Evolutionary conservation across 1,140 invertebrate species (phyloP), one percentile per base, ranked within the genome.

Genomic region (Coptotermes formosanus): DNA sequence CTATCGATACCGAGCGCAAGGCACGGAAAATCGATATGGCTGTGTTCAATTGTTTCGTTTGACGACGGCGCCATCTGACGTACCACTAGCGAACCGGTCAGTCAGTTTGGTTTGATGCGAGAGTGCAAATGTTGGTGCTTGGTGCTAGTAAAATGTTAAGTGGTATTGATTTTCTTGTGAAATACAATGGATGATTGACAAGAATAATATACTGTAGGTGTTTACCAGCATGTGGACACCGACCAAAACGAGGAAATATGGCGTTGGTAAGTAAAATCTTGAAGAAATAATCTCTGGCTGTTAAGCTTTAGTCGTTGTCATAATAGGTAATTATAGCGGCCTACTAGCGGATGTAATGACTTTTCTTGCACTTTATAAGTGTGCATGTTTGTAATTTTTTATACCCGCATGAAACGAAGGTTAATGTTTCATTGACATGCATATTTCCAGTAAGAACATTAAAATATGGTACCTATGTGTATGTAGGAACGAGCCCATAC

Each of bases 221-320:
- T 83, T 52, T 30, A 45, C 25, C 82, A 90, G 89, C 88, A 94
- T 94, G 93, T 94, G 93, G 93, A 93, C 91, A 83, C 93, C 92
- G 83, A 93, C 93, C 75, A 94, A 93, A 89, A 93, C 91, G 48
- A 94, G 93, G 87, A 94, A 94, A 90, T 94, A 94, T 90, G 93
- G 93, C 88, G 93, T 94, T 88, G 93, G 93, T 94, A 90, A 93
- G 93, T 93, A 84, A 55, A 55, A 16, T 21, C 14, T 59, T 86
- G 21, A 25, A 83, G 14, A 38, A 48, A 21, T 32, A 84, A n/a
- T 52, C 83, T 30, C 30, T 84, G 12, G 43, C 59, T 64, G 59
- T 21, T 64, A 19, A 16, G 25, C 59, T 8, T 19, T n/a, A 25
- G 19, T 25, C 21, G 2, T 75, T 75, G 30, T 75, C 64, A 30